Evolutionary conservation across 2,113 vertebrate species (phyloP), one percentile per base, ranked within the genome.

Genomic region (Cephalopterus ornatus): DNA sequence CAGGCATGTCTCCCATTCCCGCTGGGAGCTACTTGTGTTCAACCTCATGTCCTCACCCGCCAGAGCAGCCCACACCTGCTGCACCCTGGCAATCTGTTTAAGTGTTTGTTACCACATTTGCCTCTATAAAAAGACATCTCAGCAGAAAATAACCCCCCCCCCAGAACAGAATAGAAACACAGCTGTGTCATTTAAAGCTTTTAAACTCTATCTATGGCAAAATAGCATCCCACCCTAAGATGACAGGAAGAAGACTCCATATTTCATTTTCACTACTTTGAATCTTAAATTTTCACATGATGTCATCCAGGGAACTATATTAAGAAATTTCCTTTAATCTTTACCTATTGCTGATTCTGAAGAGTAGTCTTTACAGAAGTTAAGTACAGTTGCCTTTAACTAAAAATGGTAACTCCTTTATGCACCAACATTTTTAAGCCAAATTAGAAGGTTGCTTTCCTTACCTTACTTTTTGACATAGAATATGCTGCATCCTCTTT

Each of bases 401-500:
- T 71, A 56, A 89, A 84, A 75, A 84, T 20, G 26, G 12, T 5
- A 53, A 20, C 26, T 68, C 39, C 32, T 61, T 74, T 74, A 39
- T 17, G 74, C 8, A 42, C 4, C 46, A 52, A 41, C 5, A 27
- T 59, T 85, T 52, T 82, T 2, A 81, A 74, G 8, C 1, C 14
- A n/a, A 41, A n/a, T 46, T 28, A 66, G 46, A 14, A 63, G 10
- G 17, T 6, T 47, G 32, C 32, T 90, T 86, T 44, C 20, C 92
- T 98, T 98, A 99, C 99, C 98, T 99, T 99, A 98, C 99, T 99
- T 98, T 99, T 99, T 73, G 99, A 99, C 97, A 99, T 99, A 83
- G 99, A 99, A 90, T 98, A 98, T 30, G 98, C 89, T 14, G 98
- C 95, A 89, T 99, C 99, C 44, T 99, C 99, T 97, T 98, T 99